Evolutionary conservation across 1,140 invertebrate species (phyloP).

Genomic region (Papilio helenus): DNA sequence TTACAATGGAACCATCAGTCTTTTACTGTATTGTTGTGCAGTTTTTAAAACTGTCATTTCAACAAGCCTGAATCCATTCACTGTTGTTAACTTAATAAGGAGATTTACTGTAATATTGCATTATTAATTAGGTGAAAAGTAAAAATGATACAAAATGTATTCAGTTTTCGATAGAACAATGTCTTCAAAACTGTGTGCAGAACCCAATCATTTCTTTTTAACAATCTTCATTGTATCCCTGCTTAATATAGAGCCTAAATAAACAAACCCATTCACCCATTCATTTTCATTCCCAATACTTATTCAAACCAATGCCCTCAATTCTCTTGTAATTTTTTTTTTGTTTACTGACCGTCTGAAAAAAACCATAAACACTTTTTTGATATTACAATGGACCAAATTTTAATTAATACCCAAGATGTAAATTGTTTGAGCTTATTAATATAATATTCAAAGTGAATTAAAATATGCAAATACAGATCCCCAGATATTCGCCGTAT

Average conservation of each 20-base stretch:
- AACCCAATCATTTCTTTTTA: neutral
- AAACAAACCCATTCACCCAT: neutral
- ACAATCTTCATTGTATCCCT: neutral
- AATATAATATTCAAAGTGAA: conserved; percentile 35
- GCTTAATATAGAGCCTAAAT: neutral
- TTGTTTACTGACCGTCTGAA: neutral
- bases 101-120: no score
- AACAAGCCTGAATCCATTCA: no score
- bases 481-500: conserved; percentile 3
- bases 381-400: neutral
- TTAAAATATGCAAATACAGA: conserved; percentile 33
- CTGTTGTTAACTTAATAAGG: no score
- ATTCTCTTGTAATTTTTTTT: neutral
- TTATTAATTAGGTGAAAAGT: neutral
- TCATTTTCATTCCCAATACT: neutral
- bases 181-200: neutral
- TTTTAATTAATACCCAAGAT: conserved; percentile 25
- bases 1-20: no score
- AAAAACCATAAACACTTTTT: neutral
- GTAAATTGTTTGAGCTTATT: conserved; percentile 24
- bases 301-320: neutral
- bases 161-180: neutral
- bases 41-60: no score
- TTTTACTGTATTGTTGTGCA: no score
- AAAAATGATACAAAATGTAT: no score